phyloP scores from a whole-genome alignment of 2,797 vertebrate genomes.

The Synanceia verrucosa region DNA sequence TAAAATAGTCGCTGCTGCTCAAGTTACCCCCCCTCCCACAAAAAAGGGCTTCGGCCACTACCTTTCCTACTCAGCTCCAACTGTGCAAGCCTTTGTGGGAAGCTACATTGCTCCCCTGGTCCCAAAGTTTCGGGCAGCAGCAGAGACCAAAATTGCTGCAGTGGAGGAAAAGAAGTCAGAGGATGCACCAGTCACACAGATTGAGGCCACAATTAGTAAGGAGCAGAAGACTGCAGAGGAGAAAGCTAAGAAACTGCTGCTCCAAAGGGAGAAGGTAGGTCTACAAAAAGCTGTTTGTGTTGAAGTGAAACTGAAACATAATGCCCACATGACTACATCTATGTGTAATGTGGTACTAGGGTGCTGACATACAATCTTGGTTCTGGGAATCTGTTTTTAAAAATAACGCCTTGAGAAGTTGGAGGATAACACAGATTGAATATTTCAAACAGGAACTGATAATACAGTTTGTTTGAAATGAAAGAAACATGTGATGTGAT shows the following conservation, averaged over 20 bases:
- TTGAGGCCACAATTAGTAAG: conserved; percentile 73
- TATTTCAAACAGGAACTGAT: background rate
- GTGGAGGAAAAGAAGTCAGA: conserved; percentile 73
- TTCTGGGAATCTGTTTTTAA: conserved; percentile 64
- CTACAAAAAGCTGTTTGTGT: background rate
- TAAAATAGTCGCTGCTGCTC: conserved; percentile 55
- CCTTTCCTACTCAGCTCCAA: conserved; percentile 89
- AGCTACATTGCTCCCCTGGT: conserved; percentile 92
- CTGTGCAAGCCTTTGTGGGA: conserved; percentile 94
- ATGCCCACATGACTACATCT: background rate
- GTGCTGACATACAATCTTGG: conserved; percentile 16
- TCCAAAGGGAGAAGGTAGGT: conserved; percentile 94
- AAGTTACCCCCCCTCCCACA: conserved; percentile 67
- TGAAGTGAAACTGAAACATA: conserved; percentile 23
- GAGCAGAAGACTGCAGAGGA: conserved; percentile 86
- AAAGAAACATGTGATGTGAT: background rate
- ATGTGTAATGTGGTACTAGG: conserved; percentile 15
- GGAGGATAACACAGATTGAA: background rate
- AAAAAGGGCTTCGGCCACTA: conserved; percentile 91
- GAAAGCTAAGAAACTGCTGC: conserved; percentile 86
- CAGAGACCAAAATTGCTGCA: conserved; percentile 80
- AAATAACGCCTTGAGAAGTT: conserved; percentile 53
- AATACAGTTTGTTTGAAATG: background rate
- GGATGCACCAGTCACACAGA: conserved; percentile 66
- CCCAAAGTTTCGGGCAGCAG: conserved; percentile 85